phyloP scores from a whole-genome alignment of 2,113 vertebrate genomes.

The Chloropsis cyanopogon region DNA sequence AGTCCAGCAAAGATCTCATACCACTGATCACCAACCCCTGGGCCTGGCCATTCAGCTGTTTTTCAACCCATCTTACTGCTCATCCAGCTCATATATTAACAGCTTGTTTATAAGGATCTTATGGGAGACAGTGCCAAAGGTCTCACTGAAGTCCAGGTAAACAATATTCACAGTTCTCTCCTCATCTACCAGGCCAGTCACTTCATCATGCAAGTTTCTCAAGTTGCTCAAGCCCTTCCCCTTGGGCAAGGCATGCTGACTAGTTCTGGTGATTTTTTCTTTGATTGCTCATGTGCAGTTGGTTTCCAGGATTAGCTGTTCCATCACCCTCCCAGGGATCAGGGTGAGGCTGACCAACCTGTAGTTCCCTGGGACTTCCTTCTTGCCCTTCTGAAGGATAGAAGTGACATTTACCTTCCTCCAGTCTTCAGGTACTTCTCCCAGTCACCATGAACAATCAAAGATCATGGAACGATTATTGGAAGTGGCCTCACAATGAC shows the following conservation, averaged over 20 bases:
- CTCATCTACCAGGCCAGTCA: not conserved
- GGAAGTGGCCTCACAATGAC: not conserved
- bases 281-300: not conserved
- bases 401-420: not conserved
- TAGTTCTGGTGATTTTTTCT: not conserved
- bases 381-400: not conserved
- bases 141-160: not conserved
- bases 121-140: not conserved
- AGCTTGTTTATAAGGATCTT: not conserved
- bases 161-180: not conserved
- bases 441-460: not conserved
- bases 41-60: not conserved
- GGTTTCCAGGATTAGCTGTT: not conserved
- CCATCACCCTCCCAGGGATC: not conserved
- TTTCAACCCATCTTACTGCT: not conserved
- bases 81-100: not conserved
- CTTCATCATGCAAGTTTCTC: not conserved
- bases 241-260: not conserved
- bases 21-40: not conserved
- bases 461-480: not conserved
- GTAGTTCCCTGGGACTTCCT: not conserved
- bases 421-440: not conserved
- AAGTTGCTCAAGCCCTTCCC: not conserved
- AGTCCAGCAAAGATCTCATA: not conserved
- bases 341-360: not conserved